These are phyloP conservation scores for Platichthys stellatus DNA, from an alignment of 2,113 vertebrate genomes.

Conservation along the genomic window DNA sequence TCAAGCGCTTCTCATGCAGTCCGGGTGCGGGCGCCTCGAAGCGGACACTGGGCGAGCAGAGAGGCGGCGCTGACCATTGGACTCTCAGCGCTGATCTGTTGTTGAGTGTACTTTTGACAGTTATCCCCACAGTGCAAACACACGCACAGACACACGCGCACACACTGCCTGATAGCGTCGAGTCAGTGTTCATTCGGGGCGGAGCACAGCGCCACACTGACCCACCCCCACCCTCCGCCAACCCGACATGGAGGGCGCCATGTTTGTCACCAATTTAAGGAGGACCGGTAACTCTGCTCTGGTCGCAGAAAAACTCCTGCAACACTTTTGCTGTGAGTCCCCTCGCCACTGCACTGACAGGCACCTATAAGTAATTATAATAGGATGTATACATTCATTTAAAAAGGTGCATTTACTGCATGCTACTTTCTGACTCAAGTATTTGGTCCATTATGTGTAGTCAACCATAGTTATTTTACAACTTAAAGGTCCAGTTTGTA, in stretches of 20 bases:
- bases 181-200: constrained; percentile 53
- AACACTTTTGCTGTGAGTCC: background rate
- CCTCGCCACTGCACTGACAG: background rate
- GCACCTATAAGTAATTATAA: no score
- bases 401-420: background rate
- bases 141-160: constrained; percentile 4
- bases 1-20: constrained; percentile 12
- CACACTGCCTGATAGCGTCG: constrained; percentile 29
- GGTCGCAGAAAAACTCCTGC: background rate
- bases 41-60: background rate
- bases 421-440: no score
- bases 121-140: constrained; percentile 20
- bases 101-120: constrained; percentile 55
- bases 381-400: background rate
- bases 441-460: no score
- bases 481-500: no score
- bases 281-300: constrained; percentile 37
- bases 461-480: no score
- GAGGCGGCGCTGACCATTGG: constrained; percentile 48
- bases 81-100: constrained; percentile 12
- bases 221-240: background rate
- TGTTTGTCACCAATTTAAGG: constrained; percentile 68
- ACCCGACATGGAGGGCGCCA: constrained; percentile 20
- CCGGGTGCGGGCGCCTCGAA: constrained; percentile 7
- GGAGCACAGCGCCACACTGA: constrained; percentile 17